Conservation (phyloP, 2,797 vertebrate genomes). For the Sebastes iracundus region DNA sequence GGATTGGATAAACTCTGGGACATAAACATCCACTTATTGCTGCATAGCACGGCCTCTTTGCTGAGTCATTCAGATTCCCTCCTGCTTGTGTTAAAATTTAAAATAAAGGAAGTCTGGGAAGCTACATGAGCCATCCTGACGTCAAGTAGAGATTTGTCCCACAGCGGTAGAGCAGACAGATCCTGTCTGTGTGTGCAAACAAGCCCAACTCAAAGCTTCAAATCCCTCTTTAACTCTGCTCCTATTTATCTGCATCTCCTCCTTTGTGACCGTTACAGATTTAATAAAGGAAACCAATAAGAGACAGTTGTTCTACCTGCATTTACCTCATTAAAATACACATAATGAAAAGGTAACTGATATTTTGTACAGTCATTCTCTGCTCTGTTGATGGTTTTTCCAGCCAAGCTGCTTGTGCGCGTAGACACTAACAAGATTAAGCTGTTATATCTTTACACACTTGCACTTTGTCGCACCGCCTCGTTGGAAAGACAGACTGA, state of each 20-base stretch:
- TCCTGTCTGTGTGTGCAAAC: conserved; percentile 25
- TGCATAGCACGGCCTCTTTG: not conserved
- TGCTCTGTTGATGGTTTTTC: not conserved
- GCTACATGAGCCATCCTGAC: not conserved
- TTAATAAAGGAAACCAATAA: not conserved
- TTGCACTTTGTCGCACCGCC: conserved; percentile 9
- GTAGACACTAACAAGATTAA: conserved; percentile 49
- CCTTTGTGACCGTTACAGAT: not conserved
- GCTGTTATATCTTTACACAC: conserved; percentile 20
- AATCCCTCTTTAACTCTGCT: conserved; percentile 13
- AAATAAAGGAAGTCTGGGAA: not conserved
- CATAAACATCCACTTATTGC: not conserved
- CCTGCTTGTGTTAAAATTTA: not conserved
- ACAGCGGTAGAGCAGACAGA: conserved; percentile 15
- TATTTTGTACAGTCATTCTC: not conserved
- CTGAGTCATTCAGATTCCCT: not conserved
- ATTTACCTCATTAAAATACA: not conserved
- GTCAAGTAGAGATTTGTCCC: conserved; percentile 17
- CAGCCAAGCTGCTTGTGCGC: conserved; percentile 9
- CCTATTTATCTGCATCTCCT: not conserved
- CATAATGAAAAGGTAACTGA: not conserved
- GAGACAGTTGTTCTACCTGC: not conserved
- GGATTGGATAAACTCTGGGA: not conserved
- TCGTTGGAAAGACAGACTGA: not conserved
- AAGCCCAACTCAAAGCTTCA: conserved; percentile 14